Base-by-base conservation (phyloP, 2,888 invertebrate genomes). In the Pecten maximus region DNA sequence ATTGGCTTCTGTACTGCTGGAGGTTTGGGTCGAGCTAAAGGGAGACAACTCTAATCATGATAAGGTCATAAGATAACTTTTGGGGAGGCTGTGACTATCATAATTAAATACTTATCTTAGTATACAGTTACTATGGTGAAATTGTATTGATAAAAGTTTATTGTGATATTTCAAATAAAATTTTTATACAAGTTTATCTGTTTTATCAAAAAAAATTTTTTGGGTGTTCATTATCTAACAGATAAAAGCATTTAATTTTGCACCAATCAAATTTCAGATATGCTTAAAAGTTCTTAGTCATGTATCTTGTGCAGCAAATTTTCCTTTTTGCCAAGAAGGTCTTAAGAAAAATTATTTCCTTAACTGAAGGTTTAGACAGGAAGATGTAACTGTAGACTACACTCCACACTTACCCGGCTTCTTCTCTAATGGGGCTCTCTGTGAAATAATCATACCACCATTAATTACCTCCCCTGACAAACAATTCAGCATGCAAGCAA, bases 141-240 rank as follows among this genome's bases (percentile, higher is more conserved):
- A 8, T 48, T 48, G 48, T 48, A 48, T 16, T 48, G 48, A 48
- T 16, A 19, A 12, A 12, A 4, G 48, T 48, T 48, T 60, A 23
- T 60, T 60, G 60, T n/a, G 23, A 60, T 60, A 60, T 60, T 60
- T 60, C 60, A 23, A 60, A n/a, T n/a, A n/a, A n/a, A n/a, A n/a
- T n/a, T n/a, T n/a, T n/a, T n/a, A n/a, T n/a, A n/a, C n/a, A n/a
- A n/a, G n/a, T n/a, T n/a, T n/a, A n/a, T n/a, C n/a, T n/a, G n/a
- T n/a, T n/a, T n/a, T n/a, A n/a, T n/a, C n/a, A n/a, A n/a, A n/a
- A n/a, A n/a, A n/a, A n/a, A n/a, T n/a, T n/a, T n/a, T n/a, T n/a
- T n/a, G n/a, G n/a, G n/a, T n/a, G n/a, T n/a, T n/a, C n/a, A n/a
- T n/a, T n/a, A n/a, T n/a, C n/a, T n/a, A n/a, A n/a, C n/a, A n/a